A percentile compares a stretch with the other conserved stretches of the same genome.
These are phyloP conservation scores for Hemibagrus guttatus DNA, from an alignment of 2,797 vertebrate species.

Conservation along the genomic window DNA sequence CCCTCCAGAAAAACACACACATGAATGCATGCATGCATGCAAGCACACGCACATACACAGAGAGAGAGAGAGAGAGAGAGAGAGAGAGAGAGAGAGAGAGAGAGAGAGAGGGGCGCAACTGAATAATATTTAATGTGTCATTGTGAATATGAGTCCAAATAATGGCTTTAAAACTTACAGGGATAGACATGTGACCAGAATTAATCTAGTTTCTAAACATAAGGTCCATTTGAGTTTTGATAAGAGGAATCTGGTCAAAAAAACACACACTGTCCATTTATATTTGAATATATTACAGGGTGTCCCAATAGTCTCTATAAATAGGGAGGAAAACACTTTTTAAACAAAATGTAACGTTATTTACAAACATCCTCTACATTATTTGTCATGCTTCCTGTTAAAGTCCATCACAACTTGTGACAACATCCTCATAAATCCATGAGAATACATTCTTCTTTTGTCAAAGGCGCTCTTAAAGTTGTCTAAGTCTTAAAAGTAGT, in stretches of 20 bases:
- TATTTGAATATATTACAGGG: not conserved
- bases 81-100: too few species aligned
- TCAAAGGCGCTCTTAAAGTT: too few species aligned
- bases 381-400: too few species aligned
- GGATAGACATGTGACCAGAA: not conserved
- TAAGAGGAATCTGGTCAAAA: not conserved
- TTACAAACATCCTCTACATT: too few species aligned
- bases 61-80: not conserved
- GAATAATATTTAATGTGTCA: not conserved
- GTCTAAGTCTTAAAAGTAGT: too few species aligned
- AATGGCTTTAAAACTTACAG: not conserved
- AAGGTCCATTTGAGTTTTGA: not conserved
- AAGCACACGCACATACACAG: not conserved
- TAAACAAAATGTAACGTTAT: too few species aligned
- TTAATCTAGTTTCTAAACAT: not conserved
- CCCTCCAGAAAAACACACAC: conserved; percentile 40
- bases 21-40: conserved; percentile 11
- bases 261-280: not conserved
- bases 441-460: too few species aligned
- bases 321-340: too few species aligned
- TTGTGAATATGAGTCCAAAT: not conserved
- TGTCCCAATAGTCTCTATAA: too few species aligned
- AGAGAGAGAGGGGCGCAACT: not conserved
- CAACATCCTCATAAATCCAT: too few species aligned
- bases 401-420: too few species aligned